These are phyloP conservation scores for Dermatophagoides farinae DNA, from an alignment of 1,140 invertebrate genomes.

Conservation along the genomic window DNA sequence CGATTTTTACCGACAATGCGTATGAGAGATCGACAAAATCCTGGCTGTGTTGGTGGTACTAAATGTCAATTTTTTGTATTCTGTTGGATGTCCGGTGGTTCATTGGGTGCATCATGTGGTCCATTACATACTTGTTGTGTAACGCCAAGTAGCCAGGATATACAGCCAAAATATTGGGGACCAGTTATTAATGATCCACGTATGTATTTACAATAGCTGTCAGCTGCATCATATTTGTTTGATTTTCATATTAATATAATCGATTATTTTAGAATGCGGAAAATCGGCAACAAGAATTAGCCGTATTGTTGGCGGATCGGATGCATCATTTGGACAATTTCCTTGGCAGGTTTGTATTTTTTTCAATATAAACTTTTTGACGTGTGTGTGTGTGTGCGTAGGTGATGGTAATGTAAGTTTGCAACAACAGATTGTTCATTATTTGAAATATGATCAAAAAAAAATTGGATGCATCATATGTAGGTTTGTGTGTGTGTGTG, in stretches of 20 bases:
- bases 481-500: no score
- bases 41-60: constrained; percentile 28
- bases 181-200: constrained; percentile 49
- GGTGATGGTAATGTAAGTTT: no score
- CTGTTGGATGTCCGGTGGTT: constrained; percentile 71
- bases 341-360: constrained; percentile 54
- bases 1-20: constrained; percentile 13
- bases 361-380: not conserved
- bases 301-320: constrained; percentile 78
- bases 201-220: no score
- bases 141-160: constrained; percentile 24
- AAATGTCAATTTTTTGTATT: constrained; percentile 73
- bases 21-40: constrained; percentile 13
- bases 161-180: constrained; percentile 32
- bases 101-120: constrained; percentile 43
- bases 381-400: not conserved
- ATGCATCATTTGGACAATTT: constrained; percentile 78
- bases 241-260: constrained; percentile 5
- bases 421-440: no score
- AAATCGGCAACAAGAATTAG: constrained; percentile 42
- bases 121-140: constrained; percentile 63
- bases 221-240: not conserved
- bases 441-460: no score
- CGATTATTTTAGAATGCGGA: constrained; percentile 19
- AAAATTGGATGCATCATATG: no score